Conservation (phyloP, 2,113 vertebrate genomes). For the Himantopus leucocephalus region DNA sequence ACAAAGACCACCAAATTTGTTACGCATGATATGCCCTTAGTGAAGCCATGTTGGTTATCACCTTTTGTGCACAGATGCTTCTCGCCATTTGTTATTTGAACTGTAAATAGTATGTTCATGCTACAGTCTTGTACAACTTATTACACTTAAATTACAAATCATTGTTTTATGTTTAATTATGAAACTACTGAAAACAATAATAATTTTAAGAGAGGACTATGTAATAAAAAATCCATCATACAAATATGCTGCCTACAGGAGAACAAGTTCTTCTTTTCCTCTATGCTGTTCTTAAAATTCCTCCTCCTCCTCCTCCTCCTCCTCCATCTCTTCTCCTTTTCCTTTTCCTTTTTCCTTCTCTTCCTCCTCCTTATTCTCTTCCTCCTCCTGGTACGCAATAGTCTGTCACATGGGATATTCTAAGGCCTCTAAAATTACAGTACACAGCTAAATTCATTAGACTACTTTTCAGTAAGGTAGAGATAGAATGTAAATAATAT, state of each 20-base stretch:
- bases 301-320: too few relatives aligned
- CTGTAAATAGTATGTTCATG: background rate
- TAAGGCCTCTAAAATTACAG: background rate
- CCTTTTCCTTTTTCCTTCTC: background rate
- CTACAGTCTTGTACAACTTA: background rate
- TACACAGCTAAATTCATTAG: background rate
- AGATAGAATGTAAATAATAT: background rate
- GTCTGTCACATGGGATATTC: background rate
- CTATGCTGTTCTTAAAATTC: background rate
- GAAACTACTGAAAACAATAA: background rate
- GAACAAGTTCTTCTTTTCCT: background rate
- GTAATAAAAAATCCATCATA: background rate
- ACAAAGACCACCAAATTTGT: background rate
- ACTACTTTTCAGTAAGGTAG: background rate
- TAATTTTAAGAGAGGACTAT: background rate
- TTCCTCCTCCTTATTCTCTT: background rate
- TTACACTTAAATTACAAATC: background rate
- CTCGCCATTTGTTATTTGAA: background rate
- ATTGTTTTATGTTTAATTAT: background rate
- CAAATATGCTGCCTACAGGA: background rate
- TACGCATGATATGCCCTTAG: background rate
- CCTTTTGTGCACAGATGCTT: background rate
- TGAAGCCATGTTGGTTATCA: background rate
- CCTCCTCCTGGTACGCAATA: background rate
- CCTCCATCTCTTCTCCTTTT: background rate